Percentiles rank a stretch among this genome's conserved stretches.
These are phyloP conservation scores for Polymixis flavicincta DNA, from an alignment of 2,888 invertebrate species.

Conservation along the genomic window DNA sequence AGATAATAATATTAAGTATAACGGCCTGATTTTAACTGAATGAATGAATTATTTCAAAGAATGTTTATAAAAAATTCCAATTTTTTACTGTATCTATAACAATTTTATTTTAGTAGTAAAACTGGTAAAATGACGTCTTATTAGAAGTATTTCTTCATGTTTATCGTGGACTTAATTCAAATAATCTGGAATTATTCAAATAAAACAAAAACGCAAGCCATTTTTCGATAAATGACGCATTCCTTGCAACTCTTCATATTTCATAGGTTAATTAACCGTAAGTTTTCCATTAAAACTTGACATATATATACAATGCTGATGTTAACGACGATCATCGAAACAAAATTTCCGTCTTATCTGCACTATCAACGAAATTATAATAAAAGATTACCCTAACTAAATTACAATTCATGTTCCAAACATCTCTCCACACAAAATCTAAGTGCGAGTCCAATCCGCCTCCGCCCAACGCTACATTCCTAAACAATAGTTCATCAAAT, in stretches of 20 bases:
- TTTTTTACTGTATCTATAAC: too few species aligned
- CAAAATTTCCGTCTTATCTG: background rate
- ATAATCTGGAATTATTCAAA: background rate
- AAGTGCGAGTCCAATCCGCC: slow-evolving; percentile 72
- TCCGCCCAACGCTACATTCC: slow-evolving; percentile 74
- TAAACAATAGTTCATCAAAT: slow-evolving; percentile 84
- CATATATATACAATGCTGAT: background rate
- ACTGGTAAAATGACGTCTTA: background rate
- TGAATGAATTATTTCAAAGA: background rate
- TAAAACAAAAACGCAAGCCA: background rate
- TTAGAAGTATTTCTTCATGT: background rate
- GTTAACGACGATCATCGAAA: background rate
- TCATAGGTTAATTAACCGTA: background rate
- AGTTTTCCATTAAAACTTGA: too few species aligned
- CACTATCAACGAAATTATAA: background rate
- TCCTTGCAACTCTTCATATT: background rate
- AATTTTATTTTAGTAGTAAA: too few species aligned
- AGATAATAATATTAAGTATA: slow-evolving; percentile 11
- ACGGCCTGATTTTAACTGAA: background rate
- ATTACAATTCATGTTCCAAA: slow-evolving; percentile 42
- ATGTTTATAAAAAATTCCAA: too few species aligned
- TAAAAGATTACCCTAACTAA: slow-evolving; percentile 24
- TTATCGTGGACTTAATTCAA: background rate
- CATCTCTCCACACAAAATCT: slow-evolving; percentile 66
- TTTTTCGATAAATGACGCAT: background rate